Evolutionary conservation across 2,797 vertebrate species (phyloP).

Genomic region (Luscinia luscinia): DNA sequence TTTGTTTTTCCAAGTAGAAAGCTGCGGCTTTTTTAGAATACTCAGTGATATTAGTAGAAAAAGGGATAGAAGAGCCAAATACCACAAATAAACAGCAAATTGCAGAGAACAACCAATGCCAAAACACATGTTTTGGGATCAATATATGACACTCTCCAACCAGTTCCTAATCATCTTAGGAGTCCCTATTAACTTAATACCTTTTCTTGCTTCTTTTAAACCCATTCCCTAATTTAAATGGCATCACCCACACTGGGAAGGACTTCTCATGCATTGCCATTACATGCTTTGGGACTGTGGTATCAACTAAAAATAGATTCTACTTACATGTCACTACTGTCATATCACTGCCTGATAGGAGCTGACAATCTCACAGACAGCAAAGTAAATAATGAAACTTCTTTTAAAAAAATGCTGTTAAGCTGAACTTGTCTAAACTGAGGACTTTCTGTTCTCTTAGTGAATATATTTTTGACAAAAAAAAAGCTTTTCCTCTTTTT

Average conservation of each 20-base stretch:
- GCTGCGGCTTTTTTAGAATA: background rate
- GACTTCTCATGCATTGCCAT: background rate
- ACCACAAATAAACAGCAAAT: background rate
- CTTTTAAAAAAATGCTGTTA: background rate
- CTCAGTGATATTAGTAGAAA: background rate
- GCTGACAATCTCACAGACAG: background rate
- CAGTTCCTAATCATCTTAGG: background rate
- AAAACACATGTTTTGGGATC: background rate
- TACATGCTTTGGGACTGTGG: background rate
- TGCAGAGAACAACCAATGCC: background rate
- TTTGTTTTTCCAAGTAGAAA: background rate
- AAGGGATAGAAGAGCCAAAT: background rate
- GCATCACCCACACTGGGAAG: background rate
- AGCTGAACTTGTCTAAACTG: background rate
- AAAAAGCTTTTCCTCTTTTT: background rate
- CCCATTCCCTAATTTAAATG: background rate
- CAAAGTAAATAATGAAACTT: background rate
- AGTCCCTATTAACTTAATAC: background rate
- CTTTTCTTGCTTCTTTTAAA: background rate
- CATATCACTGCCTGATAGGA: background rate
- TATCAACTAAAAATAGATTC: background rate
- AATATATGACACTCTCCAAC: background rate
- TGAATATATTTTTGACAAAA: background rate
- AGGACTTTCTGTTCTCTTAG: background rate
- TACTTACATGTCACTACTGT: background rate